A percentile compares a stretch with the other conserved stretches of the same genome.
Evolutionary conservation across 2,888 invertebrate species (phyloP).

Genomic region (Caenorhabditis becei): DNA sequence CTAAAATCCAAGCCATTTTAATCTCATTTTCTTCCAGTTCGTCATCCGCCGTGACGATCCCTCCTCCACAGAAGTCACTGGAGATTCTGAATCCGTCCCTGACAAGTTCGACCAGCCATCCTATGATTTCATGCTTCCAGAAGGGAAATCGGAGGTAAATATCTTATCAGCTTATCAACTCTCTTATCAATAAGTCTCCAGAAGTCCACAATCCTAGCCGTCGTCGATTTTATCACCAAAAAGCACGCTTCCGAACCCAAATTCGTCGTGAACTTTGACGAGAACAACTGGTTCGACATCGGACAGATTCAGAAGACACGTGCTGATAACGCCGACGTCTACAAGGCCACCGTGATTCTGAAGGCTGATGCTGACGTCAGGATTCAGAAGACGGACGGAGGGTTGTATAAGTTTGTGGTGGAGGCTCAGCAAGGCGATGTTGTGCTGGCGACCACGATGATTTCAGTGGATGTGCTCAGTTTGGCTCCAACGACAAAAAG

Average conservation of each 20-base stretch:
- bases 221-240: conserved; percentile 69
- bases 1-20: too few species aligned
- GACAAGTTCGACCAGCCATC: conserved; percentile 70
- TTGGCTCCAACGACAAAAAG: conserved; percentile 63
- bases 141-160: conserved; percentile 63
- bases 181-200: conserved; percentile 34
- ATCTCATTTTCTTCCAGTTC: conserved; percentile 7
- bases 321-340: conserved; percentile 68
- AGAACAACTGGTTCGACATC: conserved; percentile 69
- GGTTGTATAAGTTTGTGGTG: conserved; percentile 64
- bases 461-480: conserved; percentile 69
- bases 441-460: conserved; percentile 54
- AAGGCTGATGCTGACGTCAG: conserved; percentile 51
- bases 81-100: conserved; percentile 38
- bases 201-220: conserved; percentile 66
- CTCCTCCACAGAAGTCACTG: conserved; percentile 43
- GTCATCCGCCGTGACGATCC: conserved; percentile 42
- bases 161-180: too few species aligned
- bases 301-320: conserved; percentile 63
- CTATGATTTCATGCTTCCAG: conserved; percentile 77
- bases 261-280: conserved; percentile 67
- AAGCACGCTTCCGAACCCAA: conserved; percentile 61
- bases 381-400: conserved; percentile 51
- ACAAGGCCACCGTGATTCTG: conserved; percentile 64
- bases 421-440: conserved; percentile 54